Evolutionary conservation across 2,797 vertebrate species (phyloP).

Genomic region (Huso huso): DNA sequence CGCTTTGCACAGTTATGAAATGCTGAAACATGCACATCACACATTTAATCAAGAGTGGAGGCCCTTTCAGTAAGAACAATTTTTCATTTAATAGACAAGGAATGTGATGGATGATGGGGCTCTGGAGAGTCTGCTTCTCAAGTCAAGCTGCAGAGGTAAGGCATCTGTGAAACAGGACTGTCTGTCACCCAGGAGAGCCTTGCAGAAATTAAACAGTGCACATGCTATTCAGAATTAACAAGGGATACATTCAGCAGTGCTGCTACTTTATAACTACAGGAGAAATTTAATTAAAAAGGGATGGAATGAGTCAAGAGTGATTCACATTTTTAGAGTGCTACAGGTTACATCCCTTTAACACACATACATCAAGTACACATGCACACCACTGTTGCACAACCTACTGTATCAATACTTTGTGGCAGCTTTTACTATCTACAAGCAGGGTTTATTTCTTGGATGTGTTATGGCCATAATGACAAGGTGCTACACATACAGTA

Average conservation of each 20-base stretch:
- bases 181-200: conserved; percentile 6
- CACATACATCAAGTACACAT: no score
- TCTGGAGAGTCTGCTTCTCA: conserved; percentile 3
- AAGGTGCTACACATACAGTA: no score
- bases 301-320: neutral
- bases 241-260: neutral
- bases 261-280: neutral
- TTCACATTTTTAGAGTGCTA: neutral
- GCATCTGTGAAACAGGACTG: conserved; percentile 6
- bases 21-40: conserved; percentile 32
- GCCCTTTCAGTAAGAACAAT: conserved; percentile 25
- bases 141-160: conserved; percentile 1
- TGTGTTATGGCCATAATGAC: no score
- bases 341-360: no score
- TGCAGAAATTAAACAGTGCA: conserved; percentile 7
- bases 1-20: conserved; percentile 19
- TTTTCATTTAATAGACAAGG: conserved; percentile 27
- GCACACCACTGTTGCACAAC: no score
- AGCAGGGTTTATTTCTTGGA: no score
- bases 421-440: no score
- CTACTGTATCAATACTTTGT: no score
- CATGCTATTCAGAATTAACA: conserved; percentile 8
- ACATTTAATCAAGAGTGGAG: conserved; percentile 35
- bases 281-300: conserved; percentile 2
- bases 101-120: conserved; percentile 24